Evolutionary conservation across 1,140 invertebrate species (phyloP), one percentile per base, ranked within the genome.

Genomic region (Potamilus streckersoni): DNA sequence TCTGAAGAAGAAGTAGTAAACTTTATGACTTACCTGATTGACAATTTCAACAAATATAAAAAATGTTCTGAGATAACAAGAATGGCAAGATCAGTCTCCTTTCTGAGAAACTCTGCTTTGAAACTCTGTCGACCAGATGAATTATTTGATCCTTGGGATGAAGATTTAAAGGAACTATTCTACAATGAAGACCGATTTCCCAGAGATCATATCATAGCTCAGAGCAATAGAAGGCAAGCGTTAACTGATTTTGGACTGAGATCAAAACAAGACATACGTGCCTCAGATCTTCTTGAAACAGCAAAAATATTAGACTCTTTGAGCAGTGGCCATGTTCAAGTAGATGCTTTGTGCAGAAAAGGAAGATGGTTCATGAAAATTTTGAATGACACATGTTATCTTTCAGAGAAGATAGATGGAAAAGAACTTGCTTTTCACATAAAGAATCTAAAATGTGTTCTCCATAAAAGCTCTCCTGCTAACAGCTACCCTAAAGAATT

Each of bases 81-180:
- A 6, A 13, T 23, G 64, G 64, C 72, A 27, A 57, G 27, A n/a
- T 20, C 57, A 20, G 15, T 73, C 15, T 57, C 63, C 14, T 73
- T 67, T 67, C 12, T 73, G 16, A 65, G 19, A 38, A 60, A 23
- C n/a, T 17, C 62, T 13, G 72, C 56, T 5, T n/a, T 14, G 8
- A 31, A 60, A 12, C 56, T 57, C 8, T 20, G 31, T n/a, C 58
- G 23, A 67, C 72, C 72, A 19, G 66, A 55, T 3, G 63, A 71
- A 15, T 60, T 76, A 15, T 76, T 71, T 68, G 69, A 76, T 67
- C 74, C 74, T 12, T 19, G 31, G 8, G 57, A 67, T 60, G 19
- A 57, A 17, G 31, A 71, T 38, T 57, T n/a, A 13, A 55, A 66
- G 58, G 38, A 12, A 27, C 56, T 76, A 23, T 76, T 76, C 23